Evolutionary conservation across 2,113 vertebrate species (phyloP).

Genomic region (Nibea albiflora): DNA sequence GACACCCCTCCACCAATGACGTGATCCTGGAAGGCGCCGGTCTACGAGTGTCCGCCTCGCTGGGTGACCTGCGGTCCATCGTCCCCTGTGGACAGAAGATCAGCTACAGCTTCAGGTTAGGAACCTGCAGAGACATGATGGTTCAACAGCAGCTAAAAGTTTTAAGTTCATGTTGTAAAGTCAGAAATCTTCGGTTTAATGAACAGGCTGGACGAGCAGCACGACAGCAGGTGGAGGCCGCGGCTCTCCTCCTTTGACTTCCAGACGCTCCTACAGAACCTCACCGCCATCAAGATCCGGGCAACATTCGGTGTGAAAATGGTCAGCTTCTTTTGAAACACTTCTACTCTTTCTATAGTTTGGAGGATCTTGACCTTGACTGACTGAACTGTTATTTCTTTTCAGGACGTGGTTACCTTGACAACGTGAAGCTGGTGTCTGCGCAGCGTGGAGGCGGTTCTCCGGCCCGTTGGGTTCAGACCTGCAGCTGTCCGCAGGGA

Average conservation of each 20-base stretch:
- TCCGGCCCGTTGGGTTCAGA: constrained; percentile 89
- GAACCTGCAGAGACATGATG: background rate
- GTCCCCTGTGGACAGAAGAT: constrained; percentile 89
- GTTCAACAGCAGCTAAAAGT: no score
- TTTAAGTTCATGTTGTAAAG: no score
- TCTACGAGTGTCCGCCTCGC: constrained; percentile 83
- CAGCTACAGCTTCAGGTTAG: constrained; percentile 89
- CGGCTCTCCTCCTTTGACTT: constrained; percentile 88
- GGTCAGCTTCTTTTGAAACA: constrained; percentile 79
- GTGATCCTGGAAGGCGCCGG: constrained; percentile 91
- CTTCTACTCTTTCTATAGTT: background rate
- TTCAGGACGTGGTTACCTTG: constrained; percentile 92
- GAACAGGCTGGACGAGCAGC: constrained; percentile 88
- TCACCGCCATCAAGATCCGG: constrained; percentile 91
- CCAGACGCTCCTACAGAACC: constrained; percentile 89
- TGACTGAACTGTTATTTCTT: background rate
- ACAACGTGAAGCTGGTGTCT: constrained; percentile 87
- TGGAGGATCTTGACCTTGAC: background rate
- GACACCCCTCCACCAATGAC: constrained; percentile 84
- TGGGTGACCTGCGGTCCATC: constrained; percentile 83
- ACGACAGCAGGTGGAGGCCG: constrained; percentile 88
- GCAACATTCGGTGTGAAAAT: constrained; percentile 90
- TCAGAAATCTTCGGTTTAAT: background rate
- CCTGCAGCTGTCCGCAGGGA: constrained; percentile 85
- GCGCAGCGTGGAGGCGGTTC: constrained; percentile 79